Base-by-base conservation (phyloP, 2,888 invertebrate species). In the Xylota sylvarum region DNA sequence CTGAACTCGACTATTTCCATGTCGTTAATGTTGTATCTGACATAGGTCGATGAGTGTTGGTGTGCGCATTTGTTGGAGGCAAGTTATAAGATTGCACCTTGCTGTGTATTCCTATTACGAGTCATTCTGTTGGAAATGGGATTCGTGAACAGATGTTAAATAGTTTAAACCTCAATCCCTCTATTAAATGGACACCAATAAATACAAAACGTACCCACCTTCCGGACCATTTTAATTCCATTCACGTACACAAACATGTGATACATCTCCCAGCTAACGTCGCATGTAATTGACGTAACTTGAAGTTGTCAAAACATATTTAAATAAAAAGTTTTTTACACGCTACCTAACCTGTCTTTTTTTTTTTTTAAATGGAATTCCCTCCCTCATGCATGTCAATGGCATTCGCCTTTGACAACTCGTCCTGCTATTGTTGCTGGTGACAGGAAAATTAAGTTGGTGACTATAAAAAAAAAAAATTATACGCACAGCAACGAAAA, bases 271-370 rank as follows among this genome's bases (percentile, higher is more conserved):
- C 50, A 27, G 10, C n/a, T 23, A 6, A 37, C 12, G 37, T 9
- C n/a, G 0, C 55, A 55, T 55, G n/a, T 55, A 32, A 55, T 55
- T 30, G 30, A 55, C 55, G 14, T 14, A 40, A n/a, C 32, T 55
- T 6, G 27, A 52, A 23, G 12, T 23, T 52, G 27, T 27, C 27
- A 12, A 27, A 52, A 27, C 5, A 27, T 52, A 52, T 52, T 52
- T 5, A 52, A 52, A 52, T 27, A 52, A 52, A 52, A 52, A 52
- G 19, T 27, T 27, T 27, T 5, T 27, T 23, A 27, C n/a, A 30
- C 55, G 7, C 30, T 55, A 55, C 12, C 55, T 12, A n/a, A n/a
- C n/a, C n/a, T n/a, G n/a, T n/a, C 3, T n/a, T 23, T 17, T 50
- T 5, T 35, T 35, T 35, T 35, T 40, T 40, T 40, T 12, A 1